These are phyloP conservation scores for Itoplectis maculator DNA, from an alignment of 2,888 invertebrate genomes.

Conservation along the genomic window DNA sequence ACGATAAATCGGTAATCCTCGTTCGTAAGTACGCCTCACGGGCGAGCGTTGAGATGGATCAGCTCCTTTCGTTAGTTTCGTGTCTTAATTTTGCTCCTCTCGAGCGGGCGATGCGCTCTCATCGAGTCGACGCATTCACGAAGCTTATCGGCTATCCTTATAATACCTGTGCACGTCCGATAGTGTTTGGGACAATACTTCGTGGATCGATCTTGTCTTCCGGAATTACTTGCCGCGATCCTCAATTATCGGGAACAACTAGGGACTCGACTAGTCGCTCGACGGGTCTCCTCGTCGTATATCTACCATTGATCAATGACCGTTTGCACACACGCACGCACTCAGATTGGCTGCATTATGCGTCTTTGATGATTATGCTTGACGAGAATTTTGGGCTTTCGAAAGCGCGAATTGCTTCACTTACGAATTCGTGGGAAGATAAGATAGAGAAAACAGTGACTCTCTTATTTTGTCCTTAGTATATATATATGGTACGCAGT, in stretches of 20 bases:
- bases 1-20: slow-evolving; percentile 31
- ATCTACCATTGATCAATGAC: slow-evolving; percentile 21
- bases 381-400: slow-evolving; percentile 26
- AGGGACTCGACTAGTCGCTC: not conserved
- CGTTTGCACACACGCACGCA: slow-evolving; percentile 46
- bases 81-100: slow-evolving; percentile 1
- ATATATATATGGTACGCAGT: slow-evolving; percentile 68
- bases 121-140: slow-evolving; percentile 9
- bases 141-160: slow-evolving; percentile 45
- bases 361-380: slow-evolving; percentile 21
- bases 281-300: slow-evolving; percentile 4
- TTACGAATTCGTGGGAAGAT: slow-evolving; percentile 19
- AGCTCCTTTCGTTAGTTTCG: slow-evolving; percentile 5
- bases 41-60: slow-evolving; percentile 1
- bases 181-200: not conserved
- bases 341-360: slow-evolving; percentile 36
- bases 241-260: slow-evolving; percentile 11
- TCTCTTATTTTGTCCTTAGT: slow-evolving; percentile 47
- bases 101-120: not conserved
- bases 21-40: not conserved
- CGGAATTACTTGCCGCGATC: slow-evolving; percentile 35
- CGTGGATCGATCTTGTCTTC: slow-evolving; percentile 15
- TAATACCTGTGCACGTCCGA: slow-evolving; percentile 13
- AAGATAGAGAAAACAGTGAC: slow-evolving; percentile 36
- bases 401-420: slow-evolving; percentile 10